Evolutionary conservation across 2,888 invertebrate species (phyloP).

Genomic region (Xestia rhomboidea): DNA sequence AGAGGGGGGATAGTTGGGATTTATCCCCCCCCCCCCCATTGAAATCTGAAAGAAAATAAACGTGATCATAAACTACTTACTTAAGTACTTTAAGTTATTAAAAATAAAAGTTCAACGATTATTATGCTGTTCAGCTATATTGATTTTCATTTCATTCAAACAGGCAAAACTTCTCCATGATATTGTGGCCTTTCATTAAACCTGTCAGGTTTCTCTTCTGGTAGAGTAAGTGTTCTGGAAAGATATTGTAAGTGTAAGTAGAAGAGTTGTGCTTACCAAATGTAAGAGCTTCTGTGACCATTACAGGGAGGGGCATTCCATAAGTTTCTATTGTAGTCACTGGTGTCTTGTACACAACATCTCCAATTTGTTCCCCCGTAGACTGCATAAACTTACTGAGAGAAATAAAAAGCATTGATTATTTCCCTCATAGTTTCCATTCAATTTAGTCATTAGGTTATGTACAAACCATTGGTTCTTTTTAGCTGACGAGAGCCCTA

Average conservation of each 20-base stretch:
- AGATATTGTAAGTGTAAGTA: neutral
- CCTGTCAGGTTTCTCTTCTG: neutral
- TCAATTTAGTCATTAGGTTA: constrained; percentile 56
- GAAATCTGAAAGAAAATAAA: too few species aligned
- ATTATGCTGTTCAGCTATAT: neutral
- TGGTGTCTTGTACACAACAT: constrained; percentile 94
- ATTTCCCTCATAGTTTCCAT: constrained; percentile 1
- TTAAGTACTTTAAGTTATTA: too few species aligned
- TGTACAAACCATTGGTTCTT: constrained; percentile 81
- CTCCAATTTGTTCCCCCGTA: constrained; percentile 87
- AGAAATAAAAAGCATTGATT: constrained; percentile 39
- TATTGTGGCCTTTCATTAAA: neutral
- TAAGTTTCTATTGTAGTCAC: constrained; percentile 94
- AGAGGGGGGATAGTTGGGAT: too few species aligned
- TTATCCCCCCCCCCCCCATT: too few species aligned
- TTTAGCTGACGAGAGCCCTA: constrained; percentile 80
- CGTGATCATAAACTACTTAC: too few species aligned
- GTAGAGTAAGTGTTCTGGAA: neutral
- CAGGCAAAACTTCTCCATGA: neutral
- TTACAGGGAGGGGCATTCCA: constrained; percentile 95
- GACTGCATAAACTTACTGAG: constrained; percentile 80
- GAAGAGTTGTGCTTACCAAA: constrained; percentile 91
- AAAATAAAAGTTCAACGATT: neutral
- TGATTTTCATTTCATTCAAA: too few species aligned
- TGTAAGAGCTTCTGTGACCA: constrained; percentile 96